Conservation (phyloP, 2,888 invertebrate species). For the Tenthredo scrophulariae region DNA sequence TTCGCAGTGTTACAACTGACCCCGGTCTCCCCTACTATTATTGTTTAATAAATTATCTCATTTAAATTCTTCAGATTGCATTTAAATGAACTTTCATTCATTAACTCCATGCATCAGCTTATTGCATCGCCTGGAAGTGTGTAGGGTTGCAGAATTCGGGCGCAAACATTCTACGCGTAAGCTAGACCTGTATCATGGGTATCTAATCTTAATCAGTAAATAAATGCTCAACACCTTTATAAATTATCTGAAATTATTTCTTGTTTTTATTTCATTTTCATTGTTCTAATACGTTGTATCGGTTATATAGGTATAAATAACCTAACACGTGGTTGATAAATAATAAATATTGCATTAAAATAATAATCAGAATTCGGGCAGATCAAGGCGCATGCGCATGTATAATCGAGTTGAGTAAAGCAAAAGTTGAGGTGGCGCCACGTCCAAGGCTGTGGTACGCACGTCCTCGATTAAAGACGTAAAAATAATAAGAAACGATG, state of each 20-base stretch:
- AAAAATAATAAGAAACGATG: slow-evolving; percentile 57
- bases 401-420: neutral
- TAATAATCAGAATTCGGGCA: neutral
- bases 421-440: slow-evolving; percentile 58
- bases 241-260: neutral
- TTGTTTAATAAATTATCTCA: neutral
- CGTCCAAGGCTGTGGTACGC: slow-evolving; percentile 61
- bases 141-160: neutral
- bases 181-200: neutral
- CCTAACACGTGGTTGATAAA: neutral
- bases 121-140: neutral
- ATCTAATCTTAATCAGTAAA: neutral
- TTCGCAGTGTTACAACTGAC: too few species aligned
- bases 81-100: neutral
- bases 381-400: neutral
- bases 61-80: neutral
- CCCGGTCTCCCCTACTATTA: too few species aligned
- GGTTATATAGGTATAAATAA: neutral
- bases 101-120: neutral
- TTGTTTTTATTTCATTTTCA: too few species aligned
- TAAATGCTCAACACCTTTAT: neutral
- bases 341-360: neutral
- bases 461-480: slow-evolving; percentile 62
- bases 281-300: neutral
- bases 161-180: neutral